Evolutionary conservation across 2,888 invertebrate genomes (phyloP).

Genomic region (Drosophila basisetae): DNA sequence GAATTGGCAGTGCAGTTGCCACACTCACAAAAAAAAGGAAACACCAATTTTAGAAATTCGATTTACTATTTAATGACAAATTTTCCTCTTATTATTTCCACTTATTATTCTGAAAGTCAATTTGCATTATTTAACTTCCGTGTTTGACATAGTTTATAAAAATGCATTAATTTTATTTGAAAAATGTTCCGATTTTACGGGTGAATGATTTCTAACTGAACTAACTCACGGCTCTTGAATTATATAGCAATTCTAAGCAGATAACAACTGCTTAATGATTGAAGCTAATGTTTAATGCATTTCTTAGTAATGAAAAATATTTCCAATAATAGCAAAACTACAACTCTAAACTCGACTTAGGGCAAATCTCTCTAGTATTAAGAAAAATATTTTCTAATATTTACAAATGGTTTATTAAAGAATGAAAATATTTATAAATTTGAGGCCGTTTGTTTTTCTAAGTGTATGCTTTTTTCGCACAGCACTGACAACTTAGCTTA

Average conservation of each 20-base stretch:
- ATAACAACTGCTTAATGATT: background rate
- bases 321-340: background rate
- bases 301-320: background rate
- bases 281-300: background rate
- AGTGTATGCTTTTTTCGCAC: slow-evolving; percentile 30
- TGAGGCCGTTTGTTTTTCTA: accelerated
- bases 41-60: background rate
- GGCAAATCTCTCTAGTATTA: background rate
- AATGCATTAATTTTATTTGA: background rate
- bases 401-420: background rate
- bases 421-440: background rate
- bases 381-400: background rate
- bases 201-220: background rate
- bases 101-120: background rate
- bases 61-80: background rate
- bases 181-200: no score
- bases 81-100: no score
- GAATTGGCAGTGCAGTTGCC: slow-evolving; percentile 31
- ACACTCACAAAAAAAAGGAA: background rate
- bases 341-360: background rate
- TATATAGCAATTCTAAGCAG: background rate
- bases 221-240: background rate
- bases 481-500: slow-evolving; percentile 60
- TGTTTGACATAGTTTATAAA: background rate
- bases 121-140: background rate